Conservation (phyloP, 1,140 invertebrate species). For the Matsumurasca onukii region DNA sequence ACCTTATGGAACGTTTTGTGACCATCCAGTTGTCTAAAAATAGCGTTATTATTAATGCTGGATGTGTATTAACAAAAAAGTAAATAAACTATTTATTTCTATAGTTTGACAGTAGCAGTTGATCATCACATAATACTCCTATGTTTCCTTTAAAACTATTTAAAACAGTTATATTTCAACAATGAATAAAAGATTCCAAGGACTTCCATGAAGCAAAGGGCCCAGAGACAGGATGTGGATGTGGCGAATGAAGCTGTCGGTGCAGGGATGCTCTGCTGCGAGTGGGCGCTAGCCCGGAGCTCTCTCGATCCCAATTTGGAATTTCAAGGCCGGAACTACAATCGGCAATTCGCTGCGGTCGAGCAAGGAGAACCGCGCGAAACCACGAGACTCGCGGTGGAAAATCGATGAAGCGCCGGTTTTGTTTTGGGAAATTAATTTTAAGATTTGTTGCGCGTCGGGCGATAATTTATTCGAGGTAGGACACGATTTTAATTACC, state of each 20-base stretch:
- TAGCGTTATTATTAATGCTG: too few relatives aligned
- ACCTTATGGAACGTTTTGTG: too few relatives aligned
- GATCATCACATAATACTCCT: too few relatives aligned
- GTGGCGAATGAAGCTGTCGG: not conserved
- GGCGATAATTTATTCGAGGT: not conserved
- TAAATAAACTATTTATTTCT: too few relatives aligned
- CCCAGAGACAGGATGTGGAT: not conserved
- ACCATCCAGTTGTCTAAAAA: too few relatives aligned
- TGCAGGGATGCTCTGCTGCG: not conserved
- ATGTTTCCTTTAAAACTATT: too few relatives aligned
- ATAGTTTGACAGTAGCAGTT: too few relatives aligned
- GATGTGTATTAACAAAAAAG: too few relatives aligned
- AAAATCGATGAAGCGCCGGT: constrained; percentile 1
- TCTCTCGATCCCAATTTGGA: not conserved
- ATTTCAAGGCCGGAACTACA: constrained; percentile 8
- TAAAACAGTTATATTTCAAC: too few relatives aligned
- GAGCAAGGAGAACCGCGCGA: not conserved
- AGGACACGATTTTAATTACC: not conserved
- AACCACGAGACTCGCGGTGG: not conserved
- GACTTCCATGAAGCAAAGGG: not conserved
- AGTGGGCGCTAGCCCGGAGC: not conserved
- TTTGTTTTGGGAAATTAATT: constrained; percentile 19
- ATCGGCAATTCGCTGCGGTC: not conserved
- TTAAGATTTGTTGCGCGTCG: constrained; percentile 10
- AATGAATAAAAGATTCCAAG: not conserved